Evolutionary conservation across 2,888 invertebrate genomes (phyloP).

Genomic region (Melikaiella ostensackeni): DNA sequence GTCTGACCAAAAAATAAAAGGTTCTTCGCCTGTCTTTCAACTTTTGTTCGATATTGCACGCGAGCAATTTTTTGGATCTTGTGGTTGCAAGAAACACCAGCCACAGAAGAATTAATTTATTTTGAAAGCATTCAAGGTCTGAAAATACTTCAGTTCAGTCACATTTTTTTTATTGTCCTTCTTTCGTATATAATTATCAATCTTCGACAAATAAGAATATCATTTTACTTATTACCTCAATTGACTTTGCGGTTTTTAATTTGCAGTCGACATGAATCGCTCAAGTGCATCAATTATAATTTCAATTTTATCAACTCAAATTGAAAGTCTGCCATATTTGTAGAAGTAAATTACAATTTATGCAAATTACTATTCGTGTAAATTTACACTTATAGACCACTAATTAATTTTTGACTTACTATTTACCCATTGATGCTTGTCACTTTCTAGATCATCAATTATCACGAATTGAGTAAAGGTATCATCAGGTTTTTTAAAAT

Average conservation of each 20-base stretch:
- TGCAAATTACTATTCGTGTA: constrained; percentile 6
- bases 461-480: background rate
- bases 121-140: background rate
- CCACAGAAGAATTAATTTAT: constrained; percentile 23
- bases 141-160: background rate
- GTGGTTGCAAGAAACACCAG: constrained; percentile 5
- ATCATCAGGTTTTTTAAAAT: constrained; percentile 32
- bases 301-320: background rate
- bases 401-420: background rate
- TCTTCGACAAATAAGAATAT: background rate
- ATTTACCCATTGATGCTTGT: background rate
- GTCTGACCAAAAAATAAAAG: constrained; percentile 19
- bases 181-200: background rate
- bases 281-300: background rate
- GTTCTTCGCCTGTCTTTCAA: constrained; percentile 12
- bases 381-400: background rate
- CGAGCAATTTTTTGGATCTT: constrained; percentile 10
- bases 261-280: background rate
- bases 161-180: background rate
- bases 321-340: constrained; percentile 25
- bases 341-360: constrained; percentile 4
- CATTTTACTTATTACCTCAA: background rate
- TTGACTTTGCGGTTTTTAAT: background rate
- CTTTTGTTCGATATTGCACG: constrained; percentile 32
- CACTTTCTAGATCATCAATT: background rate